Conservation (phyloP, 2,113 vertebrate genomes). For the Corvus hawaiiensis region DNA sequence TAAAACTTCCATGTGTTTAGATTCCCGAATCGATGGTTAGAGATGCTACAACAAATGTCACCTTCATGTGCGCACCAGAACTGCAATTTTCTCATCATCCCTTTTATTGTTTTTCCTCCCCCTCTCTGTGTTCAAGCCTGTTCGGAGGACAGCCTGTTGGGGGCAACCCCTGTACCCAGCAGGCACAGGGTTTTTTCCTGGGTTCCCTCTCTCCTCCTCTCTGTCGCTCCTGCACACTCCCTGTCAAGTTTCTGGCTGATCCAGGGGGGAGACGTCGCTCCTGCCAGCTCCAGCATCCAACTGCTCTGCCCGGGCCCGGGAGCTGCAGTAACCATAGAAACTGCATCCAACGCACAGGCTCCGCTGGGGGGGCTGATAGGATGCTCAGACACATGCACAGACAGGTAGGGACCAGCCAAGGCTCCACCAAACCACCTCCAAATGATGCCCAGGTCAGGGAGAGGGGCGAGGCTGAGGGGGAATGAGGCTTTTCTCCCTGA, state of each 20-base stretch:
- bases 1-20: constrained; percentile 41
- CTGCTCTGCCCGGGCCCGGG: constrained; percentile 55
- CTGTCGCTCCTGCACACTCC: constrained; percentile 45
- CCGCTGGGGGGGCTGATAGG: neutral
- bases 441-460: neutral
- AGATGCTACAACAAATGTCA: constrained; percentile 55
- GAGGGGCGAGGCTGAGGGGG: neutral
- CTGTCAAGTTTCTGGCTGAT: constrained; percentile 75
- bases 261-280: constrained; percentile 69
- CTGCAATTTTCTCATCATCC: constrained; percentile 30
- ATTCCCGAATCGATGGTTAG: neutral
- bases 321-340: constrained; percentile 79
- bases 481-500: neutral
- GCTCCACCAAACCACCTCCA: neutral
- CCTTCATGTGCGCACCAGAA: neutral
- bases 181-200: neutral
- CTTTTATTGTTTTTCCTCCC: neutral
- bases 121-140: neutral
- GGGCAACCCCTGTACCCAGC: constrained; percentile 29
- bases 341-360: constrained; percentile 66
- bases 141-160: constrained; percentile 32
- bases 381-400: constrained; percentile 10
- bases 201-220: constrained; percentile 13
- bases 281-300: constrained; percentile 60
- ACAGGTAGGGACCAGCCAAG: constrained; percentile 45